Conservation (phyloP, 2,888 invertebrate genomes). For the Hyalella azteca region DNA sequence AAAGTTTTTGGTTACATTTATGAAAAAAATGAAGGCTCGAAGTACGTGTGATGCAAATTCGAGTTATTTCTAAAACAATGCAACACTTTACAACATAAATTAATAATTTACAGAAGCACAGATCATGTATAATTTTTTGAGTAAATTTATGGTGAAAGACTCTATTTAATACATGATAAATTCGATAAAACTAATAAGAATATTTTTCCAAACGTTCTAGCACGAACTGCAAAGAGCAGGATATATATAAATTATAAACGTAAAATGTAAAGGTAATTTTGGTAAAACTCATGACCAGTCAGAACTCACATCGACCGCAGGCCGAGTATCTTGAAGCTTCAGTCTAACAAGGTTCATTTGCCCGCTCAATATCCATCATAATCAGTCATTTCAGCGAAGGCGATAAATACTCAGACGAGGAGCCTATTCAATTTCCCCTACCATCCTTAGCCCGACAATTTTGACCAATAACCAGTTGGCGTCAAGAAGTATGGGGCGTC, state of each 20-base stretch:
- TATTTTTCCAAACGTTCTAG: not conserved
- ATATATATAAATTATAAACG: not conserved
- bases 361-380: not conserved
- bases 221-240: not conserved
- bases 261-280: not conserved
- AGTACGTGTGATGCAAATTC: not conserved
- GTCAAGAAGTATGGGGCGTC: not conserved
- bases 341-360: not conserved
- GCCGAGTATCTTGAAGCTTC: too few relatives aligned
- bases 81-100: too few relatives aligned
- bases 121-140: too few relatives aligned
- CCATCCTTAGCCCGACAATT: conserved; percentile 1
- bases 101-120: too few relatives aligned
- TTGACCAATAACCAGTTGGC: not conserved
- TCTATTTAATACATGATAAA: too few relatives aligned
- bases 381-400: not conserved
- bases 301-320: too few relatives aligned
- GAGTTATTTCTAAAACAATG: too few relatives aligned
- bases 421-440: not conserved
- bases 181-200: too few relatives aligned
- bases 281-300: too few relatives aligned
- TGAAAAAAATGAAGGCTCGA: not conserved
- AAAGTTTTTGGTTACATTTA: too few relatives aligned
- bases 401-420: not conserved
- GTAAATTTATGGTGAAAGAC: too few relatives aligned